Base-by-base conservation (phyloP, 2,797 vertebrate species). In the Hippocampus kuda region DNA sequence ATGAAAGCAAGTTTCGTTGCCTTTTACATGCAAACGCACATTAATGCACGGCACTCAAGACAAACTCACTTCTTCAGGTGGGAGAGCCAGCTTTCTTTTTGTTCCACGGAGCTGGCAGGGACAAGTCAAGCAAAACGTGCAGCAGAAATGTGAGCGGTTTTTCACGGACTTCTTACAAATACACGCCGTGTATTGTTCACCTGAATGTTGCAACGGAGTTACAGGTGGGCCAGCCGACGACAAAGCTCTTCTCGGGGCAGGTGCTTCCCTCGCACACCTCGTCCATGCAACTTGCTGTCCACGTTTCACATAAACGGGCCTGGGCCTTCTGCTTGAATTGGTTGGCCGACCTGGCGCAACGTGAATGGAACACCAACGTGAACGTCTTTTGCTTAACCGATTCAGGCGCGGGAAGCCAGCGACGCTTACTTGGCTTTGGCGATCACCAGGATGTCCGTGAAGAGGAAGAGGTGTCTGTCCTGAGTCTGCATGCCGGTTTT, bases 161-260 rank as follows among this genome's bases (percentile, higher is more conserved):
- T 66, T 30, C 6, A 51, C 20, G 26, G 12, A 49, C 3, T 5
- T 41, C 30, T 12, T 16, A 24, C 30, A 2, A 51, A 1, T 22
- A 51, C 10, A 18, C 7, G 7, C 2, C 30, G 30, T 42, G 49
- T 24, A 3, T 30, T 48, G 46, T 18, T 46, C 24, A 96, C 94
- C 94, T 93, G 75, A 93, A 93, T 5, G 87, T 90, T 34, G 93
- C 89, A 0, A 91, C 93, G 0, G 88, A 94, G 87, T 95, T 97
- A 77, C 83, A 93, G 70, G 91, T 94, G 60, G 94, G 94, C 94
- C 95, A 97, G 67, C 94, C 94, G 30, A 96, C 88, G 71, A 95
- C 93, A 69, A 96, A 96, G 0, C 93, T 94, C 70, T 87, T 89
- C 69, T 94, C 91, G 0, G 84, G 83, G 75, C 75, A 83, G 0